A percentile compares a stretch with the other conserved stretches of the same genome.
Evolutionary conservation across 2,888 invertebrate genomes (phyloP).

Genomic region (Parochlus steinenii): DNA sequence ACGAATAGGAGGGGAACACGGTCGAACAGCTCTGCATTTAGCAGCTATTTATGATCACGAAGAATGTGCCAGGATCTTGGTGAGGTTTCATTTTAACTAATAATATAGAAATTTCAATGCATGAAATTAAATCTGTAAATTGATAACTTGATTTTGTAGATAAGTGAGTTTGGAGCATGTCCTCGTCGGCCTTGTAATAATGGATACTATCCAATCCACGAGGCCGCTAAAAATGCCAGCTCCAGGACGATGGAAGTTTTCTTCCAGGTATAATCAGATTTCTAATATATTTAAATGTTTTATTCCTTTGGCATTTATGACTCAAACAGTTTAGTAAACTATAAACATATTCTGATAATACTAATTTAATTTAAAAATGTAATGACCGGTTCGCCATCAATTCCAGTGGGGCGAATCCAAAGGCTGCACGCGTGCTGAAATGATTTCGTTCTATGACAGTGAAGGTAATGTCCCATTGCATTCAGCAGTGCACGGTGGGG

Average conservation of each 20-base stretch:
- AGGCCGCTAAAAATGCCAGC: constrained; percentile 79
- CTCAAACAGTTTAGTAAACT: no score
- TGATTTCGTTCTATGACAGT: constrained; percentile 71
- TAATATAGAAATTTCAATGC: neutral
- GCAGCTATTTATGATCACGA: constrained; percentile 74
- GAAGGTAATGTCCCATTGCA: constrained; percentile 67
- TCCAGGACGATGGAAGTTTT: constrained; percentile 71
- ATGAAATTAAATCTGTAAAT: neutral
- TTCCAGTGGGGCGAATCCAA: constrained; percentile 66
- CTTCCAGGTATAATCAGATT: constrained; percentile 32
- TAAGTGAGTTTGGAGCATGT: constrained; percentile 60
- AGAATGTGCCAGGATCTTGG: constrained; percentile 64
- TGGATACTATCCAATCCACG: constrained; percentile 82
- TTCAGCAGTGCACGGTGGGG: constrained; percentile 56
- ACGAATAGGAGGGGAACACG: no score
- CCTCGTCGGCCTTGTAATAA: constrained; percentile 67
- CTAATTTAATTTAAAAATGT: neutral
- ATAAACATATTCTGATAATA: no score
- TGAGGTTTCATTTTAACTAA: constrained; percentile 29
- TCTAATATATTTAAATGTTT: neutral
- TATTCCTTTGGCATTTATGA: no score
- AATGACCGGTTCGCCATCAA: constrained; percentile 24
- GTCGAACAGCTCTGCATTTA: constrained; percentile 64
- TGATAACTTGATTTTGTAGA: constrained; percentile 33
- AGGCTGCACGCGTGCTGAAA: constrained; percentile 61